phyloP scores from a whole-genome alignment of 1,140 invertebrate genomes.

The Coenobita brevimanus region DNA sequence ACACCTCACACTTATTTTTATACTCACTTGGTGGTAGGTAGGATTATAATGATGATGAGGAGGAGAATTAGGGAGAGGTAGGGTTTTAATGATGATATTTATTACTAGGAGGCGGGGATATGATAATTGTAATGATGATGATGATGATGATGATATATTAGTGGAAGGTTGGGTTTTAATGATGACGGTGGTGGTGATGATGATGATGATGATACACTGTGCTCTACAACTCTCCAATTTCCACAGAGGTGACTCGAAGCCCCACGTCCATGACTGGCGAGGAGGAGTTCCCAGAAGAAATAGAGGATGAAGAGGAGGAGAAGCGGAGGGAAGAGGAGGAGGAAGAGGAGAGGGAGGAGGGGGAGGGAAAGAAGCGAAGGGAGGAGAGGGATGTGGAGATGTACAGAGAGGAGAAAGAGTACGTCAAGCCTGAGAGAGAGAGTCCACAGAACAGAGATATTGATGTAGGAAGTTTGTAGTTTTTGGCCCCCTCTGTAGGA shows the following conservation, averaged over 20 bases:
- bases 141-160: too few species aligned
- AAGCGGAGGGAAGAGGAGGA: constrained; percentile 49
- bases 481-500: too few species aligned
- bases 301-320: constrained; percentile 56
- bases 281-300: constrained; percentile 37
- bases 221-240: neutral
- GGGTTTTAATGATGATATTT: too few species aligned
- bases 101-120: too few species aligned
- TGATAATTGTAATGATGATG: too few species aligned
- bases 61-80: too few species aligned
- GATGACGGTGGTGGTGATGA: too few species aligned
- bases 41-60: too few species aligned
- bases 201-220: too few species aligned
- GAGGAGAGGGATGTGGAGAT: constrained; percentile 34
- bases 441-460: constrained; percentile 27
- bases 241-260: constrained; percentile 56
- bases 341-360: constrained; percentile 26
- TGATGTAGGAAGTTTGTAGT: neutral
- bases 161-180: too few species aligned
- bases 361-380: constrained; percentile 44
- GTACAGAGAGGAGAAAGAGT: constrained; percentile 43
- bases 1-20: too few species aligned
- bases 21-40: too few species aligned
- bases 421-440: constrained; percentile 24
- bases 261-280: constrained; percentile 47